Percentiles rank a stretch among this genome's conserved stretches.
Evolutionary conservation across 1,140 invertebrate species (phyloP).

Genomic region (Bombus affinis): DNA sequence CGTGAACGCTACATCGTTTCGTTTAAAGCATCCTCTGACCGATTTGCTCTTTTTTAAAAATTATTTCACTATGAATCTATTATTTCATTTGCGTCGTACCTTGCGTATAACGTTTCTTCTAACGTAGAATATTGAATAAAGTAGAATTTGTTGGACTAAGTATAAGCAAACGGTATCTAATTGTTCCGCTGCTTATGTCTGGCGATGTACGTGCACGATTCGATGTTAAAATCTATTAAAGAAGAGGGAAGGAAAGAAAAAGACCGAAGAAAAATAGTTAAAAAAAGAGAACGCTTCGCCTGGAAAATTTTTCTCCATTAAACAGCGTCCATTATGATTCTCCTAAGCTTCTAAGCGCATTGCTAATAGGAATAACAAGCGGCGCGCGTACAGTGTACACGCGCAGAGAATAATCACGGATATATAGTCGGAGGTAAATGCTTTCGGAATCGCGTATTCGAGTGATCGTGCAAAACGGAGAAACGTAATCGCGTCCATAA

Average conservation of each 20-base stretch:
- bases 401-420: background rate
- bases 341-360: background rate
- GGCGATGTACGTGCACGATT: background rate
- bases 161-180: too few relatives aligned
- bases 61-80: too few relatives aligned
- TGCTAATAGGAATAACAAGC: background rate
- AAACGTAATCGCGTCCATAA: slow-evolving; percentile 5
- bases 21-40: background rate
- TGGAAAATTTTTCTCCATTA: background rate
- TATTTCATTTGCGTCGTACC: too few relatives aligned
- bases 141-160: too few relatives aligned
- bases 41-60: too few relatives aligned
- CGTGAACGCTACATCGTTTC: background rate
- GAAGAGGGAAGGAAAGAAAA: too few relatives aligned
- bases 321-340: background rate
- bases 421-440: background rate
- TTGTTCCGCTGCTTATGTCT: too few relatives aligned
- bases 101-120: too few relatives aligned
- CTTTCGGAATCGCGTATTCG: background rate
- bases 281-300: background rate
- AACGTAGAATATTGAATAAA: too few relatives aligned
- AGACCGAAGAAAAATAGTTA: background rate
- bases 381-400: background rate
- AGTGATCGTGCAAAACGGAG: background rate
- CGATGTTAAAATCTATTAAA: background rate